Percentiles rank a stretch among this genome's conserved stretches.
phyloP scores from a whole-genome alignment of 2,113 vertebrate species.

The Dipodomys spectabilis region DNA sequence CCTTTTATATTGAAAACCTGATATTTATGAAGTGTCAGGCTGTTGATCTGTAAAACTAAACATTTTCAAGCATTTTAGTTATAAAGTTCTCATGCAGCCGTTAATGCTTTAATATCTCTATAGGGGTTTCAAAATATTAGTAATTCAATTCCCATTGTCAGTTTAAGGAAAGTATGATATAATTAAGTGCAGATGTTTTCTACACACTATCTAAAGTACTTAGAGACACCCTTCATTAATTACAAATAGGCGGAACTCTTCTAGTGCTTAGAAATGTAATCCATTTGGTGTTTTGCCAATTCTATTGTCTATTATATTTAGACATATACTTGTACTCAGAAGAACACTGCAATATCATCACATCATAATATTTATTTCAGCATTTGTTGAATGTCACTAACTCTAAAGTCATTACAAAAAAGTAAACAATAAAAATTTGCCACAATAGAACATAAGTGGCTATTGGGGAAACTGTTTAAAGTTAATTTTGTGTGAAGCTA shows the following conservation, averaged over 20 bases:
- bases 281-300: conserved; percentile 8
- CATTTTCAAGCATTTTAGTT: conserved; percentile 82
- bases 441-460: conserved; percentile 9
- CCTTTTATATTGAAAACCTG: conserved; percentile 64
- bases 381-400: conserved; percentile 1
- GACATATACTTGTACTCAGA: conserved; percentile 3
- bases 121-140: conserved; percentile 86
- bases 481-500: background rate
- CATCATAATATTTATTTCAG: background rate
- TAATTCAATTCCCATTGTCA: conserved; percentile 87
- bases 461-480: background rate
- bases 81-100: conserved; percentile 83
- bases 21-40: conserved; percentile 84
- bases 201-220: conserved; percentile 85
- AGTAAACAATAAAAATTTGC: conserved; percentile 21
- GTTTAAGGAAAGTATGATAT: conserved; percentile 82
- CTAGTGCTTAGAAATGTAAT: conserved; percentile 73
- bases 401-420: conserved; percentile 17
- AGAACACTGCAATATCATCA: background rate
- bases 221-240: conserved; percentile 80
- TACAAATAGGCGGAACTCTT: conserved; percentile 77
- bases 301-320: background rate
- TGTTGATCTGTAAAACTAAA: conserved; percentile 85
- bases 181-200: conserved; percentile 87
- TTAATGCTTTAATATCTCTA: conserved; percentile 86